Evolutionary conservation across 2,888 invertebrate genomes (phyloP).

Genomic region (Silvanus unidentatus): DNA sequence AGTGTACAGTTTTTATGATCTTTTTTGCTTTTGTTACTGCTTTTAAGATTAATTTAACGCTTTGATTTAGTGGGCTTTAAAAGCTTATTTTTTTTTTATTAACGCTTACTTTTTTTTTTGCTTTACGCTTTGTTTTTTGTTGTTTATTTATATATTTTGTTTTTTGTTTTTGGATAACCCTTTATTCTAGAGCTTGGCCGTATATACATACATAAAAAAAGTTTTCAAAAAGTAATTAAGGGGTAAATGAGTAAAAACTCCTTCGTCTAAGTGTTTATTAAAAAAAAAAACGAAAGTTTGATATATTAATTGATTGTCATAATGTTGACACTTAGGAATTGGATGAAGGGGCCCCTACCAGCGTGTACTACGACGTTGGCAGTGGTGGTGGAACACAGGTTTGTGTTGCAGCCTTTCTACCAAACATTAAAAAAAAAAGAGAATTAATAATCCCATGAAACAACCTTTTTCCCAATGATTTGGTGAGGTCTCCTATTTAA

Average conservation of each 20-base stretch:
- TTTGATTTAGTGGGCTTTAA: constrained; percentile 4
- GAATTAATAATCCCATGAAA: not conserved
- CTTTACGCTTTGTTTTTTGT: constrained; percentile 28
- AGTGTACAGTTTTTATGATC: constrained; percentile 27
- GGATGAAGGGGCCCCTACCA: constrained; percentile 45
- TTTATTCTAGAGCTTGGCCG: constrained; percentile 45
- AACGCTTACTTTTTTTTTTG: constrained; percentile 22
- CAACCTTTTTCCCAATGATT: not conserved
- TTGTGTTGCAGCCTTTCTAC: constrained; percentile 38
- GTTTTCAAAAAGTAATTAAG: not conserved
- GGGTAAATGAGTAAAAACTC: constrained; percentile 1
- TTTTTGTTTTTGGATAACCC: constrained; percentile 45
- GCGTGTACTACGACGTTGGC: constrained; percentile 44
- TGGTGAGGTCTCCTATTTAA: constrained; percentile 20
- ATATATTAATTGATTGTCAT: no score
- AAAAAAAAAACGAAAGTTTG: no score
- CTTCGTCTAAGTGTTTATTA: constrained; percentile 7
- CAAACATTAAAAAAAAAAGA: constrained; percentile 10
- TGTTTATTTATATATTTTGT: constrained; percentile 25
- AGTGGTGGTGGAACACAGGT: constrained; percentile 45
- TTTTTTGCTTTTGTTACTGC: constrained; percentile 26
- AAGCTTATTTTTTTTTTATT: constrained; percentile 23
- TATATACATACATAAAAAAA: constrained; percentile 12
- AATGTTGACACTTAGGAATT: constrained; percentile 46
- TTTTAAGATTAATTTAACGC: constrained; percentile 6